Conservation (phyloP, 2,888 invertebrate genomes). For the Caenorhabditis sp. region DNA sequence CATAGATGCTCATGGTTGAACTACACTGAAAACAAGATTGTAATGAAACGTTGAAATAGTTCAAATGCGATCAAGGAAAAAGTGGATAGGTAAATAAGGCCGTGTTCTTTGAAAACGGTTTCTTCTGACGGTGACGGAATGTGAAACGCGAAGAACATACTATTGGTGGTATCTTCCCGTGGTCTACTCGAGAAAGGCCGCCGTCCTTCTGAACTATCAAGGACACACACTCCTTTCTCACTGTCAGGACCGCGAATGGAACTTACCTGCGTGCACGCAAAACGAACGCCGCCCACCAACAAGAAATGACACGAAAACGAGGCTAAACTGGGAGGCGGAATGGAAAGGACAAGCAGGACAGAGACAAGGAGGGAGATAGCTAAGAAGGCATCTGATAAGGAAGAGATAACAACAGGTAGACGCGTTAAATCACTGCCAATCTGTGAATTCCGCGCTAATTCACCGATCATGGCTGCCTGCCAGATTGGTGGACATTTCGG, state of each 20-base stretch:
- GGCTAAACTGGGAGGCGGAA: background rate
- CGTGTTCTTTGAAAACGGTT: no score
- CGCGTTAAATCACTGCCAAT: constrained; percentile 33
- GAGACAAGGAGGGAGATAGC: background rate
- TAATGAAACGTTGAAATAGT: background rate
- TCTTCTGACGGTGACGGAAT: background rate
- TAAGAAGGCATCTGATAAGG: constrained; percentile 26
- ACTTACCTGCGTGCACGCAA: constrained; percentile 1
- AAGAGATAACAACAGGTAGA: constrained; percentile 42
- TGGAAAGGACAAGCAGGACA: background rate
- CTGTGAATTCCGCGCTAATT: constrained; percentile 13
- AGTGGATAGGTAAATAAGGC: no score
- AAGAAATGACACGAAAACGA: constrained; percentile 14
- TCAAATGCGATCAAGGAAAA: no score
- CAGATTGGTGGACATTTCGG: no score
- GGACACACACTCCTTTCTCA: constrained; percentile 29
- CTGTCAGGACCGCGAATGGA: constrained; percentile 2
- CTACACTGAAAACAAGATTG: no score
- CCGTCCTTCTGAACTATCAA: constrained; percentile 47
- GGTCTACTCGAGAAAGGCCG: constrained; percentile 42
- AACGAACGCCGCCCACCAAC: background rate
- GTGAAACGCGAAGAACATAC: constrained; percentile 11
- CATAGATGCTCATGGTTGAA: constrained; percentile 52
- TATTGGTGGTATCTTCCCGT: constrained; percentile 21
- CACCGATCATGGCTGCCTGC: constrained; percentile 24